phyloP scores from a whole-genome alignment of 1,140 invertebrate species.

The Brachionus rotundiformis region DNA sequence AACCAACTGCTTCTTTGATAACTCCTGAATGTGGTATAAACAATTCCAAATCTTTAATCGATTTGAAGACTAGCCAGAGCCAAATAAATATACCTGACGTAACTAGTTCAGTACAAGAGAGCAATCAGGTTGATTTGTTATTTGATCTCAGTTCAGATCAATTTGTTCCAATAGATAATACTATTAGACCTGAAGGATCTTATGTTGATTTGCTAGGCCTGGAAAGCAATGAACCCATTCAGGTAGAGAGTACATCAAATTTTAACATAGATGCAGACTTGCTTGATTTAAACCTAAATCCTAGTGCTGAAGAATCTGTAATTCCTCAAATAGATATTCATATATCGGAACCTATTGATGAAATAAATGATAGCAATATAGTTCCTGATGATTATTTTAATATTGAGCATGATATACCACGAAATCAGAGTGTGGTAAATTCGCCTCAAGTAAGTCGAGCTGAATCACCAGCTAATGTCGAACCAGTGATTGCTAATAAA shows the following conservation, averaged over 20 bases:
- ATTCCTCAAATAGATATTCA: slow-evolving; percentile 20
- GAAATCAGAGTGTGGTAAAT: background rate
- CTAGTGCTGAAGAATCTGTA: background rate
- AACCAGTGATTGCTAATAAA: background rate
- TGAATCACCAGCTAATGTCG: background rate
- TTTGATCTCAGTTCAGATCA: slow-evolving; percentile 15
- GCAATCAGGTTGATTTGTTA: slow-evolving; percentile 22
- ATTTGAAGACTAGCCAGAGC: slow-evolving; percentile 38
- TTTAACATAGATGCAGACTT: slow-evolving; percentile 12
- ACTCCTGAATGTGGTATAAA: slow-evolving; percentile 16
- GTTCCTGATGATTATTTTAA: slow-evolving; percentile 51
- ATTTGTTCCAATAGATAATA: background rate
- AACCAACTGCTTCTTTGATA: background rate
- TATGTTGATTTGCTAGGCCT: slow-evolving; percentile 46
- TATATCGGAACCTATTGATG: slow-evolving; percentile 43
- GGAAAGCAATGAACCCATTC: background rate
- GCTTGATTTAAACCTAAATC: background rate
- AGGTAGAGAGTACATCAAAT: background rate
- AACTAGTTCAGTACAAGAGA: background rate
- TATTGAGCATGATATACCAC: slow-evolving; percentile 28
- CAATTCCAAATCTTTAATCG: slow-evolving; percentile 39
- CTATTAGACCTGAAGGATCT: slow-evolving; percentile 4
- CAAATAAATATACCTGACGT: background rate
- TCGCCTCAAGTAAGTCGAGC: slow-evolving; percentile 1
- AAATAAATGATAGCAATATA: slow-evolving; percentile 49